Evolutionary conservation across 2,888 invertebrate species (phyloP), one percentile per base, ranked within the genome.

Genomic region (Agonopterix alstromeriana): DNA sequence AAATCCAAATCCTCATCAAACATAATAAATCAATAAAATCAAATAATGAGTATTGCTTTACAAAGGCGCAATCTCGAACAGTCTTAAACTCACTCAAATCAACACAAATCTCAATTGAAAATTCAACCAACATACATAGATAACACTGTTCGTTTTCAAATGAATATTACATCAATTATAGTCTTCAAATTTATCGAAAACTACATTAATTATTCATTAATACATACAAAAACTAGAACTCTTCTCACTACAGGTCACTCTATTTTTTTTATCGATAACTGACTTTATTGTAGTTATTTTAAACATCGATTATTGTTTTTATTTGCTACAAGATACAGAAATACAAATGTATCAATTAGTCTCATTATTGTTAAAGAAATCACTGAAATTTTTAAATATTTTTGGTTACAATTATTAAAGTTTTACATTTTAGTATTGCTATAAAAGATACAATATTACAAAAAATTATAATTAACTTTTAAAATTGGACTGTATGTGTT

Each of bases 111-210:
- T 54, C 53, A 58, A 54, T 62, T 55, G 52, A 61, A 35, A 59
- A 38, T 27, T 27, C 27, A 27, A 38, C 38, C 38, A 9, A 38
- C 38, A 38, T 27, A 27, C 38, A n/a, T n/a, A n/a, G n/a, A 11
- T 42, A 42, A 42, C 12, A 42, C 11, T 2, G 11, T 11, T 42
- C 11, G 11, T 42, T 42, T 42, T 51, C 27, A 5, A 27, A 61
- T 62, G 59, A 60, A 57, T 56, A 55, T 55, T 49, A 61, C 52
- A 68, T 70, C 82, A 85, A 83, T 75, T 48, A 61, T 73, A 77
- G 73, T 81, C 70, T 84, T 85, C 82, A 77, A 68, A 48, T 58
- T 42, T 10, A 62, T 69, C 75, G 80, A 85, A 83, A 77, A 77
- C 78, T 78, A 81, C 67, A 78, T 83, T 84, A 82, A 78, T 52